A percentile compares a stretch with the other conserved stretches of the same genome.
These are phyloP conservation scores for Podiceps cristatus DNA, from an alignment of 2,113 vertebrate genomes.

Conservation along the genomic window DNA sequence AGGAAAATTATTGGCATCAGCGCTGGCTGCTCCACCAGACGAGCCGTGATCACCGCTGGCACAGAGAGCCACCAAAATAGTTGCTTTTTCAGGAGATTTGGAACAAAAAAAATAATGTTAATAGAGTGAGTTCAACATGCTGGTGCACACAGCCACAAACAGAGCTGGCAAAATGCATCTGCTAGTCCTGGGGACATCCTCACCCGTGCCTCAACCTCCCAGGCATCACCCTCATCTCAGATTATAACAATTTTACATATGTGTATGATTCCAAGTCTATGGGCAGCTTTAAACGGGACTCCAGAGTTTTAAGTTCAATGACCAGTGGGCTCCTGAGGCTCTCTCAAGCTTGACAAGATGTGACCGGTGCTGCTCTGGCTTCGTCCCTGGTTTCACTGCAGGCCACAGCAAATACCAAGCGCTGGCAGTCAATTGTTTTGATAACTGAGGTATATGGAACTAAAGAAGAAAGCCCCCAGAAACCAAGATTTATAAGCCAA, in stretches of 20 bases:
- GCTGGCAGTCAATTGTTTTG: not conserved
- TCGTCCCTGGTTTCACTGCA: not conserved
- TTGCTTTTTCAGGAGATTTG: not conserved
- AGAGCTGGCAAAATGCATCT: not conserved
- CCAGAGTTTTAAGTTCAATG: not conserved
- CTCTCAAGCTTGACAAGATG: not conserved
- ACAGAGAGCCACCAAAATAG: not conserved
- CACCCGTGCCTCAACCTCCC: accelerated
- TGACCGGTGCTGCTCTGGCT: not conserved
- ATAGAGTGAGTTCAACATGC: not conserved
- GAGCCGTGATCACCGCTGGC: not conserved
- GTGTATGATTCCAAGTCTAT: accelerated
- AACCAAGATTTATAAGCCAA: not conserved
- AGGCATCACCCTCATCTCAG: not conserved
- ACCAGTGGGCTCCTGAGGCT: not conserved
- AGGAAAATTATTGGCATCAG: slow-evolving; percentile 12
- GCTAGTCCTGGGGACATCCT: not conserved
- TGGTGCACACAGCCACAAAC: not conserved
- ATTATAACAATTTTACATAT: not conserved
- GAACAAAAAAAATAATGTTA: not conserved
- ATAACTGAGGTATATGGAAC: not conserved
- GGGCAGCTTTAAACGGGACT: not conserved
- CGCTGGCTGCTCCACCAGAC: not conserved
- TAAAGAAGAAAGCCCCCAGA: not conserved
- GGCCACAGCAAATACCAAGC: not conserved